These are phyloP conservation scores for Ligdia adustata DNA, from an alignment of 2,888 invertebrate genomes.

Conservation along the genomic window DNA sequence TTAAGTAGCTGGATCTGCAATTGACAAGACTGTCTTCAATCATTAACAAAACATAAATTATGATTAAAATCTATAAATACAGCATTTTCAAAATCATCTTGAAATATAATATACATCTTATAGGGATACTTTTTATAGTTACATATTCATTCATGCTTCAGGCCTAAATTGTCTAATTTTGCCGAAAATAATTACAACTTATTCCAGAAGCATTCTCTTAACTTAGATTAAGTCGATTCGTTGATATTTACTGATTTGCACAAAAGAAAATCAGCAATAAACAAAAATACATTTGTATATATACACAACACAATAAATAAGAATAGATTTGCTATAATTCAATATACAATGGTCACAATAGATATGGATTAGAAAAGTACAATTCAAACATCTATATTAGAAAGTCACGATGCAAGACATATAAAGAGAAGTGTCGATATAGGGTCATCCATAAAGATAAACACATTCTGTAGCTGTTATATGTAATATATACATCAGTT, in stretches of 20 bases:
- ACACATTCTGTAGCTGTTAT: too few relatives aligned
- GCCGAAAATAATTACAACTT: constrained; percentile 9
- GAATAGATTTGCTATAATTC: too few relatives aligned
- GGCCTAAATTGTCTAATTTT: not conserved
- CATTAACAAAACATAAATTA: constrained; percentile 13
- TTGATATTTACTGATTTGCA: constrained; percentile 12
- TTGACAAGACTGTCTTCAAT: constrained; percentile 23
- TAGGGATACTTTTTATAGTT: constrained; percentile 9
- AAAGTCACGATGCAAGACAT: not conserved
- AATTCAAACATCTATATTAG: too few relatives aligned
- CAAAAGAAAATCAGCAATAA: constrained; percentile 9
- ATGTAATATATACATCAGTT: too few relatives aligned
- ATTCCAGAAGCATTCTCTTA: constrained; percentile 5
- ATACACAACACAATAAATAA: constrained; percentile 1
- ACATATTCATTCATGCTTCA: constrained; percentile 11
- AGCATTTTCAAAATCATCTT: constrained; percentile 16
- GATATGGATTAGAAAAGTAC: too few relatives aligned
- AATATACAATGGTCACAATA: too few relatives aligned
- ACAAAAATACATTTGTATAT: constrained; percentile 1
- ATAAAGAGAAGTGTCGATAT: not conserved
- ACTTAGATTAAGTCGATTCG: constrained; percentile 5
- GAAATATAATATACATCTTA: constrained; percentile 8
- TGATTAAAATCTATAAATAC: constrained; percentile 4
- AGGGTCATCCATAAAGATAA: too few relatives aligned
- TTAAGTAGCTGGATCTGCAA: constrained; percentile 26